phyloP scores from a whole-genome alignment of 1,140 invertebrate genomes.

The Zaprionus taronus region DNA sequence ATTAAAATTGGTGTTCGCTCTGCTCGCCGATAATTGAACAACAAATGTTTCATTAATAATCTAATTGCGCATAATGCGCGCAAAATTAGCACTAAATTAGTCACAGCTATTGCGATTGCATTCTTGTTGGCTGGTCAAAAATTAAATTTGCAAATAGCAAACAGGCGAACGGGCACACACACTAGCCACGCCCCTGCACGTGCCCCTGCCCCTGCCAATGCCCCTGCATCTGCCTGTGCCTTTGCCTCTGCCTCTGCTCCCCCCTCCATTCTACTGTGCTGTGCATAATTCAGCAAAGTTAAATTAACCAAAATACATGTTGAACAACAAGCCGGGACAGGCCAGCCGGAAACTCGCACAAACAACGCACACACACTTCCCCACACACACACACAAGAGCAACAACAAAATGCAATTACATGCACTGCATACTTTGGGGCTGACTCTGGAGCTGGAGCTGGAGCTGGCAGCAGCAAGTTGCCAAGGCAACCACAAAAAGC shows the following conservation, averaged over 20 bases:
- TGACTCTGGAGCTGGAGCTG: constrained; percentile 21
- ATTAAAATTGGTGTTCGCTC: constrained; percentile 65
- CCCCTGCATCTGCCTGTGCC: background rate
- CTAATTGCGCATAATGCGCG: constrained; percentile 79
- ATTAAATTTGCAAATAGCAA: constrained; percentile 67
- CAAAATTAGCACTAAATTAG: constrained; percentile 81
- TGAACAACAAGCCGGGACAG: constrained; percentile 50
- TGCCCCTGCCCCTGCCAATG: background rate
- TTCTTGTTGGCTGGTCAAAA: constrained; percentile 53
- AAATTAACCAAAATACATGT: constrained; percentile 80
- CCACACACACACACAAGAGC: constrained; percentile 37
- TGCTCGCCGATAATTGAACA: constrained; percentile 66
- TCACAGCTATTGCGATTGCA: constrained; percentile 56
- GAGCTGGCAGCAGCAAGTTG: constrained; percentile 39
- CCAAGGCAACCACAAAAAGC: constrained; percentile 62
- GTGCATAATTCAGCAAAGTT: constrained; percentile 78
- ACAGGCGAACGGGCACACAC: constrained; percentile 19
- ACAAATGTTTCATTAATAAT: constrained; percentile 82
- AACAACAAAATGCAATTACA: constrained; percentile 74
- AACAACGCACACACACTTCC: constrained; percentile 18
- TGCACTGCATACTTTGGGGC: constrained; percentile 71
- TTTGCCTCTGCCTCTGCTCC: background rate
- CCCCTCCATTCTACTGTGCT: constrained; percentile 17
- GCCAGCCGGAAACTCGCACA: constrained; percentile 51
- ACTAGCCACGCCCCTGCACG: background rate